phyloP scores from a whole-genome alignment of 2,888 invertebrate species.

The Hirtodrosophila histrioides region DNA sequence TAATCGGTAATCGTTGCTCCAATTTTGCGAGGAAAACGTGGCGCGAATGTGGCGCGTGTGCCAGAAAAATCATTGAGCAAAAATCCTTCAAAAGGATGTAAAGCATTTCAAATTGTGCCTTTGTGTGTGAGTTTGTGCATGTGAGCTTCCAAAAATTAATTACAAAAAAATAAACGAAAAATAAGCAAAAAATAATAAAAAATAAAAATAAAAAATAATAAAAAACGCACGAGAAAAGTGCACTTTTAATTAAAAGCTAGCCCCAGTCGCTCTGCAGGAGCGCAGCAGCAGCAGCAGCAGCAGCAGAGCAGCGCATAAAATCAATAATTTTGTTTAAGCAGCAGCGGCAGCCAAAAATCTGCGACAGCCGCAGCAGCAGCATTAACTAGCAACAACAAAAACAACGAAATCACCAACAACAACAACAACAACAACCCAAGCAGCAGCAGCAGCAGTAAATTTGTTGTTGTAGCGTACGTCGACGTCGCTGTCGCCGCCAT shows the following conservation, averaged over 20 bases:
- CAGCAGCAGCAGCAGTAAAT: constrained; percentile 11
- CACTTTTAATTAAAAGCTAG: constrained; percentile 52
- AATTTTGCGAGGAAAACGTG: constrained; percentile 40
- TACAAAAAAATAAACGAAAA: constrained; percentile 6
- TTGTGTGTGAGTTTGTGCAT: constrained; percentile 38
- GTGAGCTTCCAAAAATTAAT: constrained; percentile 21
- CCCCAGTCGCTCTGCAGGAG: constrained; percentile 34
- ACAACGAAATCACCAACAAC: constrained; percentile 42
- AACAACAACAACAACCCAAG: constrained; percentile 17
- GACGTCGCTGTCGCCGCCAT: constrained; percentile 23
- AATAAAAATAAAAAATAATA: constrained; percentile 8
- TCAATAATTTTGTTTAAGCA: constrained; percentile 76
- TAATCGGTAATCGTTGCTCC: constrained; percentile 4
- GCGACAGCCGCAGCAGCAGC: constrained; percentile 39
- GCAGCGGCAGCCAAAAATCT: constrained; percentile 67
- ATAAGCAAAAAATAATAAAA: background rate
- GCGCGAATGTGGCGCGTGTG: constrained; percentile 68
- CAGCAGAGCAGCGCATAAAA: constrained; percentile 57
- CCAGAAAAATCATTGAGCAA: constrained; percentile 51
- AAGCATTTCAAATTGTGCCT: constrained; percentile 74
- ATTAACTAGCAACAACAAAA: constrained; percentile 65
- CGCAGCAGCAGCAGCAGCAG: constrained; percentile 40
- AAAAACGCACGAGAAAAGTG: constrained; percentile 36
- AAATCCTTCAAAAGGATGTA: constrained; percentile 72
- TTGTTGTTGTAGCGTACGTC: constrained; percentile 29